These are phyloP conservation scores for Erethizon dorsatum DNA, from an alignment of 2,797 vertebrate species.

Conservation along the genomic window DNA sequence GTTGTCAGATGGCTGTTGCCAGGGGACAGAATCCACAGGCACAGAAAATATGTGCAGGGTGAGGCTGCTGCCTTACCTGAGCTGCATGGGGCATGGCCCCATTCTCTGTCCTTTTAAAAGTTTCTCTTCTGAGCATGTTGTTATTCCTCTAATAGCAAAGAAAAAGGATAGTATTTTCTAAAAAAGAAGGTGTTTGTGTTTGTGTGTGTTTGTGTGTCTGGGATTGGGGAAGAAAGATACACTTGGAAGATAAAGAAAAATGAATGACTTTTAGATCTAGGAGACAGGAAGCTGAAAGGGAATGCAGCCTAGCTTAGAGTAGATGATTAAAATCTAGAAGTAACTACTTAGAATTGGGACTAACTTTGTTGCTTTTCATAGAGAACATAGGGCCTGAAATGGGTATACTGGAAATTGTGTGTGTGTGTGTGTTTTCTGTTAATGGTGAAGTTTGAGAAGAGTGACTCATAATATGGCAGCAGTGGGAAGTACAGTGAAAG, in stretches of 20 bases:
- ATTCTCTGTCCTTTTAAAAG: not conserved
- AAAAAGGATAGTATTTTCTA: not conserved
- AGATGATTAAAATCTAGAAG: not conserved
- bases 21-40: not conserved
- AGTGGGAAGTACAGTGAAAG: not conserved
- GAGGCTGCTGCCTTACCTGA: not conserved
- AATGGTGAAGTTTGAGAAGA: not conserved
- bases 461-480: not conserved
- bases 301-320: not conserved
- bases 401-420: not conserved
- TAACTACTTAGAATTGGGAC: not conserved
- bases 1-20: not conserved
- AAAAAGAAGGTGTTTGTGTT: not conserved
- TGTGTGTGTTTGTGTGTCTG: not conserved
- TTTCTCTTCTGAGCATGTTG: not conserved
- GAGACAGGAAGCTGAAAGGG: not conserved
- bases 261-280: not conserved
- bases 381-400: not conserved
- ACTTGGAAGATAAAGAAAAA: slow-evolving; percentile 1
- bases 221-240: not conserved
- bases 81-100: not conserved
- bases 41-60: not conserved
- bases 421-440: not conserved
- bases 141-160: slow-evolving; percentile 11
- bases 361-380: slow-evolving; percentile 11